Percentiles rank a stretch among this genome's conserved stretches.
Evolutionary conservation across 2,888 invertebrate genomes (phyloP).

Genomic region (Ametastegia equiseti): DNA sequence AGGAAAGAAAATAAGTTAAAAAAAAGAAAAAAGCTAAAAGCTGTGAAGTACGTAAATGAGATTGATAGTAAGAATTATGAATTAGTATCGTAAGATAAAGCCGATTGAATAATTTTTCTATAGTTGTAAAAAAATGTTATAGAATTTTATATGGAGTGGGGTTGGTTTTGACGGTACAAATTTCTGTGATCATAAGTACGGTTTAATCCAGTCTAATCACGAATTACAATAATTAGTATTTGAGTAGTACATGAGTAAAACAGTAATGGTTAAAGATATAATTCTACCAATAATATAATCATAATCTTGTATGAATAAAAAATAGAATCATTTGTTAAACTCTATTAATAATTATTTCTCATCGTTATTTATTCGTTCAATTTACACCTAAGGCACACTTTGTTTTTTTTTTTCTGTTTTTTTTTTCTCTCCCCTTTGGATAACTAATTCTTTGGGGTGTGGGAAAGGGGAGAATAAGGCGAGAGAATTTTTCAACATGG

Average conservation of each 20-base stretch:
- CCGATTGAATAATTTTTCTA: too few relatives aligned
- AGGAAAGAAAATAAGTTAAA: too few relatives aligned
- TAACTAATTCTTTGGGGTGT: conserved; percentile 16
- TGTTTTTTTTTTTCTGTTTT: background rate
- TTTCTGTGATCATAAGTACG: conserved; percentile 9
- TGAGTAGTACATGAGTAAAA: conserved; percentile 15
- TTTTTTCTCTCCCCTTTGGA: conserved; percentile 5
- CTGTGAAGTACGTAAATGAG: background rate
- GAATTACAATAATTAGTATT: conserved; percentile 22
- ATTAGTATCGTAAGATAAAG: too few relatives aligned
- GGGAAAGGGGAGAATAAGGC: background rate
- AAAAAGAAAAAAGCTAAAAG: too few relatives aligned
- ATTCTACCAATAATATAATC: background rate
- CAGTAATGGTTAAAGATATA: background rate
- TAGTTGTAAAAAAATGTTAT: background rate
- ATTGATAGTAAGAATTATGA: background rate
- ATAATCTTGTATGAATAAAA: conserved; percentile 7
- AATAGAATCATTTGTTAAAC: conserved; percentile 20
- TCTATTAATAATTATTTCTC: background rate
- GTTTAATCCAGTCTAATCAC: conserved; percentile 29
- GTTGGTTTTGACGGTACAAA: background rate
- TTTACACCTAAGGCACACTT: conserved; percentile 30
- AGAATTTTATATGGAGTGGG: background rate
- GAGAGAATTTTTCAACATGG: conserved; percentile 30
- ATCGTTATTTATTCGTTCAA: background rate